These are phyloP conservation scores for Ancistrus triradiatus DNA, from an alignment of 2,113 vertebrate species.

Conservation along the genomic window DNA sequence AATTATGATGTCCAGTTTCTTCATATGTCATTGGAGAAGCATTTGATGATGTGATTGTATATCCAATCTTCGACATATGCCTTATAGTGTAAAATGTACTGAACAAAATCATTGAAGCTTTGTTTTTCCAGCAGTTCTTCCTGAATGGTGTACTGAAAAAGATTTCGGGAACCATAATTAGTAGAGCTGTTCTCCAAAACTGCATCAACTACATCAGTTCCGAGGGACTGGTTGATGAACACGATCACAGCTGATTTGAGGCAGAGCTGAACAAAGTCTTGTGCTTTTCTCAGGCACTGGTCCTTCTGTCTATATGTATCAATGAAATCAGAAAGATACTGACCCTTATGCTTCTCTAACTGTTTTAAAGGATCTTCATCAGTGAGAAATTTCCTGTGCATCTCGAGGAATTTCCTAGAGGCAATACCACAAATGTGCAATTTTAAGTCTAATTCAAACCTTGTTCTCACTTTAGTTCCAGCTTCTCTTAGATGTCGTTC, in stretches of 20 bases:
- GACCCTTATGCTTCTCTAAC: constrained; percentile 42
- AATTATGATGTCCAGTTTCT: constrained; percentile 4
- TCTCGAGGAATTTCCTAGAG: constrained; percentile 34
- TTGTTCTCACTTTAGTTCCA: background rate
- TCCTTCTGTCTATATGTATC: constrained; percentile 46
- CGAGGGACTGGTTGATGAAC: constrained; percentile 43
- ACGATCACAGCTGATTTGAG: constrained; percentile 50
- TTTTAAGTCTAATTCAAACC: constrained; percentile 47
- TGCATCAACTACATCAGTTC: constrained; percentile 50
- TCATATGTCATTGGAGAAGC: constrained; percentile 14
- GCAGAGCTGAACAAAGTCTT: constrained; percentile 41
- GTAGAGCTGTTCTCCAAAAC: constrained; percentile 32
- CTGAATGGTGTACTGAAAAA: constrained; percentile 52
- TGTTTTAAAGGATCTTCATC: constrained; percentile 18
- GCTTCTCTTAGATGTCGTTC: constrained; percentile 22
- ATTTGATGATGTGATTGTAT: background rate
- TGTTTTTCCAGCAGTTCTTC: constrained; percentile 46
- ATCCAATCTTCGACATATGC: constrained; percentile 50
- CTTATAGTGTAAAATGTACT: constrained; percentile 50
- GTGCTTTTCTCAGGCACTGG: constrained; percentile 48
- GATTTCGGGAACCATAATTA: constrained; percentile 37
- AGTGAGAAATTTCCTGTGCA: constrained; percentile 50
- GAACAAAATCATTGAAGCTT: constrained; percentile 34
- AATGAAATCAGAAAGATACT: constrained; percentile 47
- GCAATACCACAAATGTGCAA: constrained; percentile 55